Percentiles rank a stretch among this genome's conserved stretches.
Conservation (phyloP, 2,888 invertebrate genomes). For the Metallyticus violacea region DNA sequence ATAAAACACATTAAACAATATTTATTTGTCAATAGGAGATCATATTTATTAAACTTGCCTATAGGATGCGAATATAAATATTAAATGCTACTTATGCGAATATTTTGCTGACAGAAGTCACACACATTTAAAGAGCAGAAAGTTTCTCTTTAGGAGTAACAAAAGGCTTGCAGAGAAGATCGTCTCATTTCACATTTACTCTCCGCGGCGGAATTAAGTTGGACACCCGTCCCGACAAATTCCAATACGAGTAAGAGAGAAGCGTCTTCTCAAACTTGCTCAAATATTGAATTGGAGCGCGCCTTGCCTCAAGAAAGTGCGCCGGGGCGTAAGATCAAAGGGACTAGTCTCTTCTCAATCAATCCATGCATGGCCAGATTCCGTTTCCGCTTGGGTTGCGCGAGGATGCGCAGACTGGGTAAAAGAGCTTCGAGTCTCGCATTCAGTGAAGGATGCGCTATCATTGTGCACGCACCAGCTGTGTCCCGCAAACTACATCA, state of each 20-base stretch:
- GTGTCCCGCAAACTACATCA: neutral
- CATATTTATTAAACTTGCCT: too few relatives aligned
- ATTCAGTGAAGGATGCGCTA: neutral
- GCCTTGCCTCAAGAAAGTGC: conserved; percentile 17
- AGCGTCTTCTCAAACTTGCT: conserved; percentile 4
- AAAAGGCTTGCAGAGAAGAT: neutral
- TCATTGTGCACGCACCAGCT: too few relatives aligned
- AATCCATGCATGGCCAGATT: conserved; percentile 25
- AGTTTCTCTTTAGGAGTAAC: neutral
- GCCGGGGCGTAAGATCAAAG: conserved; percentile 28
- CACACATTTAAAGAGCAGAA: neutral
- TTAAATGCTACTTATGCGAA: neutral
- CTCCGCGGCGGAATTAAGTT: neutral
- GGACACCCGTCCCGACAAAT: neutral
- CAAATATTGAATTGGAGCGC: conserved; percentile 26
- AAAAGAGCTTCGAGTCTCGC: neutral
- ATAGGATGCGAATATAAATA: neutral
- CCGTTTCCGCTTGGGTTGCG: conserved; percentile 21
- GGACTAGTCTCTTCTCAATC: conserved; percentile 6
- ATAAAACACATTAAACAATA: too few relatives aligned
- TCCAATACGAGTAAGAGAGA: neutral
- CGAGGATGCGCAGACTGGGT: neutral
- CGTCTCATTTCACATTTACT: neutral
- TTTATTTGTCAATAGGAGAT: too few relatives aligned
- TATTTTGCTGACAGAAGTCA: neutral